A percentile compares a stretch with the other conserved stretches of the same genome.
phyloP scores from a whole-genome alignment of 2,113 vertebrate species.

The Barbus barbus region DNA sequence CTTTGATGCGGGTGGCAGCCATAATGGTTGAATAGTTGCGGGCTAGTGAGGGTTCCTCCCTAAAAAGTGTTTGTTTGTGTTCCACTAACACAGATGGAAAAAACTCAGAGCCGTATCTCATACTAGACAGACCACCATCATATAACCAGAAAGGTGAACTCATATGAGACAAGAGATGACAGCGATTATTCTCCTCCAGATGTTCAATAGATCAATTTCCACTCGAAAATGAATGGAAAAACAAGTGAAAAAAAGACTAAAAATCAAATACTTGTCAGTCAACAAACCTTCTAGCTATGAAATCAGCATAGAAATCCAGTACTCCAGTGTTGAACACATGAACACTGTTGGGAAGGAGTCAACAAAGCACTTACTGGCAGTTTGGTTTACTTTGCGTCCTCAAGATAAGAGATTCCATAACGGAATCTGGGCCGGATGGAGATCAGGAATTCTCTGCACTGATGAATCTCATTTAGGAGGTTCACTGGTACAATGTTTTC shows the following conservation, averaged over 20 bases:
- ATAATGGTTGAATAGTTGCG: slow-evolving; percentile 69
- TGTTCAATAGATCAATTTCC: neutral
- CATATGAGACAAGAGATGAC: neutral
- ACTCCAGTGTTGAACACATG: slow-evolving; percentile 38
- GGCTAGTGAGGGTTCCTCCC: slow-evolving; percentile 62
- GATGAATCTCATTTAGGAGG: slow-evolving; percentile 38
- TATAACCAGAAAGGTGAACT: neutral
- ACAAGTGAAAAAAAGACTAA: neutral
- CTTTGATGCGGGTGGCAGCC: slow-evolving; percentile 57
- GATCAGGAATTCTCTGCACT: slow-evolving; percentile 48
- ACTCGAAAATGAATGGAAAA: neutral
- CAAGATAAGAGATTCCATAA: slow-evolving; percentile 66
- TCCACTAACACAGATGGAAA: slow-evolving; percentile 57
- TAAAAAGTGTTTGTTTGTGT: slow-evolving; percentile 69
- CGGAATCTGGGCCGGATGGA: slow-evolving; percentile 50
- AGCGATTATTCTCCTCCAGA: neutral
- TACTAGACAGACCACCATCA: slow-evolving; percentile 55
- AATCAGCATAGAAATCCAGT: neutral
- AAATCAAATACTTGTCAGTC: neutral
- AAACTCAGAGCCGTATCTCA: slow-evolving; percentile 62
- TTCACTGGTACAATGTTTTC: slow-evolving; percentile 37
- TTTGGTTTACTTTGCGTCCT: slow-evolving; percentile 50
- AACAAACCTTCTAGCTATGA: neutral
- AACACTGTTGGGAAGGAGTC: slow-evolving; percentile 42
- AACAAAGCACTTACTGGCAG: slow-evolving; percentile 60